Base-by-base conservation (phyloP, 1,140 invertebrate species). In the Drosophila truncata region DNA sequence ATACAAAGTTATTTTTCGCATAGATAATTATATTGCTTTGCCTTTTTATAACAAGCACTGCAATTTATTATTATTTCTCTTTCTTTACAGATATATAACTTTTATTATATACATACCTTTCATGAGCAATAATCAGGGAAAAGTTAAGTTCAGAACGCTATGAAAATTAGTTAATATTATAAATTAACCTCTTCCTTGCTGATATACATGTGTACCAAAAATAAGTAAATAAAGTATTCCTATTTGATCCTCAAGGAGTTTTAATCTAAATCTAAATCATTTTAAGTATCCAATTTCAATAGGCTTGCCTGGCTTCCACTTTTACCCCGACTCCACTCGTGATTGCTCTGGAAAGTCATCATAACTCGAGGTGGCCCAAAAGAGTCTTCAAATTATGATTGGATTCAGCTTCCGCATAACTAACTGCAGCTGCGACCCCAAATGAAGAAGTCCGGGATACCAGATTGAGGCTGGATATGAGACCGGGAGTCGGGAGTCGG, bases 311-410 rank as follows among this genome's bases (percentile, higher is more conserved):
- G 18, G 44, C 59, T 39, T 49, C 44, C 35, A 47, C 55, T 49
- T 63, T 64, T 31, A 35, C 42, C 23, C 39, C 29, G n/a, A 37
- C 50, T 18, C 18, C 41, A 18, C 35, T 16, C 35, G n/a, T 47
- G 49, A 78, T 78, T 59, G 70, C 71, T 55, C 58, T 54, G 18
- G 69, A 74, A 74, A 60, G 72, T 60, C 27, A 42, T 29, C 60
- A 35, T 54, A 69, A 69, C 54, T 76, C 41, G 31, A 41, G 47
- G 29, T 49, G 46, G 62, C 54, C 67, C 6, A 50, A 71, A 72
- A 72, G 23, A 59, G 66, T 50, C 72, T 76, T 77, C 49, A 69
- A 69, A 78, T 78, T 78, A 78, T 78, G 74, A 78, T 69, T 78
- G 74, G 63, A 69, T 47, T 29, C 54, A 60, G 74, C 74, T 78